Percentiles rank a stretch among this genome's conserved stretches.
Evolutionary conservation across 92 coral and sea anemone genomes (phyloP).

Genomic region (Chrysogorgia sp.): DNA sequence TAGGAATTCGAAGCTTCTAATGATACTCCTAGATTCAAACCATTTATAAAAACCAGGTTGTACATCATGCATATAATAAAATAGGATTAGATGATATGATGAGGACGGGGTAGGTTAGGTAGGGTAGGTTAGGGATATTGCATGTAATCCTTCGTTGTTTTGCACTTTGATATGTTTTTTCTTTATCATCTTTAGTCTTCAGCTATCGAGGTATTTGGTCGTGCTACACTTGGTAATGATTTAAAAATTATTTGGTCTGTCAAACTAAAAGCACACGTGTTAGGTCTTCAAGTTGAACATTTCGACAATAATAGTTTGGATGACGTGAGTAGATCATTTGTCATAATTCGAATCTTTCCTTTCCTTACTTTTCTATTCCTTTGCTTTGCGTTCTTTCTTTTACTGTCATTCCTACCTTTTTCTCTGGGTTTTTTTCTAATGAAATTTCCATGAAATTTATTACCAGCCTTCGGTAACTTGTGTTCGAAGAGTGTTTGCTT

Average conservation of each 20-base stretch:
- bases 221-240: constrained; percentile 70
- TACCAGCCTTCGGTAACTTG: background rate
- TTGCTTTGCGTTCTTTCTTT: too few species aligned
- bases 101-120: background rate
- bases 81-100: too few species aligned
- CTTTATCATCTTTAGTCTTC: constrained; percentile 66
- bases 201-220: constrained; percentile 92
- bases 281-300: constrained; percentile 60
- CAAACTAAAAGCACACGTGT: constrained; percentile 81
- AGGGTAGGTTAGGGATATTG: background rate
- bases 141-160: background rate
- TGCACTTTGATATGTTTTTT: background rate
- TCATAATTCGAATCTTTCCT: background rate
- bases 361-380: too few species aligned
- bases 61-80: too few species aligned
- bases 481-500: constrained; percentile 75
- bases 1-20: too few species aligned
- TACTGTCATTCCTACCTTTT: background rate
- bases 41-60: too few species aligned
- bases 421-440: background rate
- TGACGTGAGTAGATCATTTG: constrained; percentile 16
- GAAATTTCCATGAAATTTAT: background rate
- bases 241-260: constrained; percentile 66
- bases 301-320: background rate
- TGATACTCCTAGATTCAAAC: too few species aligned